phyloP scores from a whole-genome alignment of 1,140 invertebrate genomes.

The Mamestra configurata region DNA sequence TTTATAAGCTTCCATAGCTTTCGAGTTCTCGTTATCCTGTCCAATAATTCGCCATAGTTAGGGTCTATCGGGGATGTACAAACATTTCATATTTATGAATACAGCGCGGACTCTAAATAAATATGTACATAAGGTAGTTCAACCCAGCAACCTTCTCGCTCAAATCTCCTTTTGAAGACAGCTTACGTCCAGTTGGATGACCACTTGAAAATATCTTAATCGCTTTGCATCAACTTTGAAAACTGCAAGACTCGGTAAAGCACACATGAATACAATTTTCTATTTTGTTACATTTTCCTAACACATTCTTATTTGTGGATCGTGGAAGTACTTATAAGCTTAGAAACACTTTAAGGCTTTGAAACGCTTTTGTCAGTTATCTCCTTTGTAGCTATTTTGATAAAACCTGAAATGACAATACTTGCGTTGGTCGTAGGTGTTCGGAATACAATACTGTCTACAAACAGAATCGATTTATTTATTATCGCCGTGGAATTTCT shows the following conservation, averaged over 20 bases:
- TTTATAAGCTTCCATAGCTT: constrained; percentile 28
- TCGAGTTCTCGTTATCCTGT: constrained; percentile 29
- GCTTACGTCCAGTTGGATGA: constrained; percentile 7
- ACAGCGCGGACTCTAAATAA: neutral
- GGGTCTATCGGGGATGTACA: constrained; percentile 7
- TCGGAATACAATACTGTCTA: neutral
- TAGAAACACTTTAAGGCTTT: neutral
- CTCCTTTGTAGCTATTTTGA: constrained; percentile 21
- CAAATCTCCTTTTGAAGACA: neutral
- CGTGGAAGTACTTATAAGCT: neutral
- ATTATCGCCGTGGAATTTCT: neutral
- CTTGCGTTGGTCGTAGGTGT: neutral
- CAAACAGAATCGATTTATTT: neutral
- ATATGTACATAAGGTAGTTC: neutral
- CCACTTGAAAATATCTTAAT: neutral
- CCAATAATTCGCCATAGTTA: constrained; percentile 35
- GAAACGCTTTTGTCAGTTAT: neutral
- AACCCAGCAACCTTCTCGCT: neutral
- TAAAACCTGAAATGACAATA: neutral
- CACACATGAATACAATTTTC: neutral
- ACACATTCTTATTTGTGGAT: neutral
- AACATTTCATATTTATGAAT: constrained; percentile 15
- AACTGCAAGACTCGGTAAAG: neutral
- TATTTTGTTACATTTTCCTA: neutral
- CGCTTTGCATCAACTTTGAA: neutral